Percentiles rank a stretch among this genome's conserved stretches.
phyloP scores from a whole-genome alignment of 2,113 vertebrate species.

The Aspiorhynchus laticeps region DNA sequence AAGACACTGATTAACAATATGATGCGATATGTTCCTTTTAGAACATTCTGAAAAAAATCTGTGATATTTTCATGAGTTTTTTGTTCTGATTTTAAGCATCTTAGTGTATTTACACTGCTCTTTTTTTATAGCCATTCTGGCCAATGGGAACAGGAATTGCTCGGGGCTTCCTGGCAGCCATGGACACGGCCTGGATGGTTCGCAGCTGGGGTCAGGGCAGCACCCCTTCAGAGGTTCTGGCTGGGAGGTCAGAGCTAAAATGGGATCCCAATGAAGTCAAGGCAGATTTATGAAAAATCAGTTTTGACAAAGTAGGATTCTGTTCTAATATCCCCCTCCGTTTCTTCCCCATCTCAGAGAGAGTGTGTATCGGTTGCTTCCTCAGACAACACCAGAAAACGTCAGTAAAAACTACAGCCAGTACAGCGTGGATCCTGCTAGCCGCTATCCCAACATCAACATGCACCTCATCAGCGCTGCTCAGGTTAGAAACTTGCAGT shows the following conservation, averaged over 20 bases:
- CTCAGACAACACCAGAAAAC: conserved; percentile 96
- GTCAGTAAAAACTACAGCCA: conserved; percentile 92
- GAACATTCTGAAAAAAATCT: background rate
- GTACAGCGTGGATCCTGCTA: conserved; percentile 90
- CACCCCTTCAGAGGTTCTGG: conserved; percentile 85
- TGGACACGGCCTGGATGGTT: conserved; percentile 97
- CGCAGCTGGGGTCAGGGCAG: conserved; percentile 86
- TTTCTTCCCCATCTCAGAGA: conserved; percentile 67
- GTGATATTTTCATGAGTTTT: background rate
- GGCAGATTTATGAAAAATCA: background rate
- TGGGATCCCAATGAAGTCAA: background rate
- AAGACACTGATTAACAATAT: background rate
- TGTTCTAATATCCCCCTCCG: background rate
- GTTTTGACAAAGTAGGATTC: background rate
- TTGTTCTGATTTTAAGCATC: background rate
- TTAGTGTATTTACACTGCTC: conserved; percentile 21
- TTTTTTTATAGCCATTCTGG: conserved; percentile 88
- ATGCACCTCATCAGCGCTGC: conserved; percentile 80
- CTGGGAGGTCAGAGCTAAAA: conserved; percentile 81
- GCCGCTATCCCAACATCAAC: conserved; percentile 88
- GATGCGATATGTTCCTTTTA: background rate
- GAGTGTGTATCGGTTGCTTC: conserved; percentile 89
- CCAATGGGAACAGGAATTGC: conserved; percentile 97
- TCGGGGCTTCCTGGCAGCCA: conserved; percentile 92
- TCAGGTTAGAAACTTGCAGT: conserved; percentile 78